Evolutionary conservation across 1,140 invertebrate species (phyloP).

Genomic region (Mylabris phalerata): DNA sequence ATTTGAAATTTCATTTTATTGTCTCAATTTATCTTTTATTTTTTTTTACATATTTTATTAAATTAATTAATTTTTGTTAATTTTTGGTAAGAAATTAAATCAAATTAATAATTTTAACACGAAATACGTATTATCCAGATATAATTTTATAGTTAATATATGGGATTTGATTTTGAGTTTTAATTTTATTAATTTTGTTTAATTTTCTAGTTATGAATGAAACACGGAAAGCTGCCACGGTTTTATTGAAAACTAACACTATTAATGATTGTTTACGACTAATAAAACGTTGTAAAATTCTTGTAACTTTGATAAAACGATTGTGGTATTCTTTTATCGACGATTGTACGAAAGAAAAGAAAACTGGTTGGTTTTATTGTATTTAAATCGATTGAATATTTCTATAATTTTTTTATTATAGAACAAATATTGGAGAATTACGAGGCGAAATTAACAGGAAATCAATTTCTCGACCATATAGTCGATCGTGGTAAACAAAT

Average conservation of each 20-base stretch:
- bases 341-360: neutral
- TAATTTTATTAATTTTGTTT: too few relatives aligned
- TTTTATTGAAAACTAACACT: constrained; percentile 11
- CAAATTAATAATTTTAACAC: too few relatives aligned
- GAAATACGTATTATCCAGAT: too few relatives aligned
- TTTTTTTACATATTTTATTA: too few relatives aligned
- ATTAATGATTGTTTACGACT: constrained; percentile 17
- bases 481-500: constrained; percentile 22
- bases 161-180: too few relatives aligned
- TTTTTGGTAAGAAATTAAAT: too few relatives aligned
- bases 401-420: too few relatives aligned
- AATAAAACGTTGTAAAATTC: constrained; percentile 28
- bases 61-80: too few relatives aligned
- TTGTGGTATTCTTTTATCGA: constrained; percentile 17
- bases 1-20: too few relatives aligned
- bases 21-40: too few relatives aligned
- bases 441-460: constrained; percentile 3
- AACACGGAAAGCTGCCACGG: constrained; percentile 20
- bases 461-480: constrained; percentile 16
- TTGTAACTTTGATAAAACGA: constrained; percentile 19
- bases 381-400: neutral
- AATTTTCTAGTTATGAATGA: constrained; percentile 26
- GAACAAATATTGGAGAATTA: neutral
- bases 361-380: neutral
- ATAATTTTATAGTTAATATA: too few relatives aligned